Conservation (phyloP, 2,797 vertebrate genomes). For the Botia almorhae region DNA sequence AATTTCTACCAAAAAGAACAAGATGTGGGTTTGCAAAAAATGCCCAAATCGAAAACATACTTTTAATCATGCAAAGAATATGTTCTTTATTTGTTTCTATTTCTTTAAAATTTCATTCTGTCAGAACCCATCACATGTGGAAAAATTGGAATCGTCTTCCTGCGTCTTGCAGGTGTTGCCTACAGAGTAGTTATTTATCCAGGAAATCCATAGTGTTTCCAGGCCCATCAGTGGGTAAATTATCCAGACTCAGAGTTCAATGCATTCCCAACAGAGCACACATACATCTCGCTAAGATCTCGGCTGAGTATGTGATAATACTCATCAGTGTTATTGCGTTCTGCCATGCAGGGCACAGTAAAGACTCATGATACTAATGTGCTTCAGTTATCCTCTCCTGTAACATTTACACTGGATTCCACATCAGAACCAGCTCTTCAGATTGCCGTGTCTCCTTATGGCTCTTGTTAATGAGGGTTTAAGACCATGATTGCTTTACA, state of each 20-base stretch:
- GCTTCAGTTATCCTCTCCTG: slow-evolving; percentile 15
- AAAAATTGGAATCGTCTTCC: slow-evolving; percentile 43
- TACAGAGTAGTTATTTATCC: slow-evolving; percentile 46
- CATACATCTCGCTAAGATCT: slow-evolving; percentile 43
- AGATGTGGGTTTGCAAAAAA: too few species aligned
- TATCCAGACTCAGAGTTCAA: slow-evolving; percentile 37
- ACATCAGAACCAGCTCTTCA: slow-evolving; percentile 56
- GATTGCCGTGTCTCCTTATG: slow-evolving; percentile 31
- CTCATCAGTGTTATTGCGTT: slow-evolving; percentile 50
- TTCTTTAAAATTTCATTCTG: background rate
- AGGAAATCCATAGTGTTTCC: slow-evolving; percentile 46
- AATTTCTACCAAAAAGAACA: too few species aligned
- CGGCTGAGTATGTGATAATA: slow-evolving; percentile 44
- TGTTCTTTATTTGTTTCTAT: too few species aligned
- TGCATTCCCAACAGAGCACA: slow-evolving; percentile 25
- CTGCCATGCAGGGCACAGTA: slow-evolving; percentile 29
- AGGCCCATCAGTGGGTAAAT: slow-evolving; percentile 35
- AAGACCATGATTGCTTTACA: slow-evolving; percentile 60
- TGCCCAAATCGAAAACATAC: too few species aligned
- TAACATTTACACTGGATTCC: slow-evolving; percentile 36
- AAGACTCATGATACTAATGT: slow-evolving; percentile 21
- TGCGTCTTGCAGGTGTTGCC: slow-evolving; percentile 32
- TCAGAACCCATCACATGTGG: slow-evolving; percentile 25
- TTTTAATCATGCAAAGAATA: too few species aligned
- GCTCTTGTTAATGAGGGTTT: slow-evolving; percentile 28